These are phyloP conservation scores for Idaea dimidiata DNA, from an alignment of 2,888 invertebrate genomes.

Conservation along the genomic window DNA sequence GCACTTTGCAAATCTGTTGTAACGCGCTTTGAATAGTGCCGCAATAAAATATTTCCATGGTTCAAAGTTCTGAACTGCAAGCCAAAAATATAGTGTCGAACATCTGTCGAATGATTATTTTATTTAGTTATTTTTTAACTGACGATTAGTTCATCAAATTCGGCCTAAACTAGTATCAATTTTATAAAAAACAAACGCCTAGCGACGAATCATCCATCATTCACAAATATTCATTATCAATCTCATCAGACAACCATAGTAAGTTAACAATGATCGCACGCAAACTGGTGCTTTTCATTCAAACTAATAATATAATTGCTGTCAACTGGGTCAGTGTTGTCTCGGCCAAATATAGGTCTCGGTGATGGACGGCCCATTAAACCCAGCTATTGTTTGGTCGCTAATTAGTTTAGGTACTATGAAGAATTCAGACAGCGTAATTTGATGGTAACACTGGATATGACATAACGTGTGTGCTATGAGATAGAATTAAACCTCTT, in stretches of 20 bases:
- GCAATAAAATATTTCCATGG: no score
- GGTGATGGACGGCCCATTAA: slow-evolving; percentile 13
- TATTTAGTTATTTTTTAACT: no score
- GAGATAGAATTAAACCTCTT: no score
- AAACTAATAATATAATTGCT: slow-evolving; percentile 28
- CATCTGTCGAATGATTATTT: no score
- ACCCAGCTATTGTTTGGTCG: neutral
- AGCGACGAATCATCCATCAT: neutral
- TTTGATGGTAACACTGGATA: neutral
- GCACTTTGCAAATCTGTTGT: no score
- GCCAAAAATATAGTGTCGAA: no score
- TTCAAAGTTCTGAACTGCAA: no score
- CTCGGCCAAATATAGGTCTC: slow-evolving; percentile 21
- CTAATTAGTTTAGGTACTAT: neutral
- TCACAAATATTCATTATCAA: neutral
- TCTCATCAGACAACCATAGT: neutral
- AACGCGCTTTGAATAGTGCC: no score
- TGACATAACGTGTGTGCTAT: neutral
- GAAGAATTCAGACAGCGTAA: neutral
- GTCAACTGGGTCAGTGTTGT: slow-evolving; percentile 31
- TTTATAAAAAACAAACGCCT: neutral
- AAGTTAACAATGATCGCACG: slow-evolving; percentile 28
- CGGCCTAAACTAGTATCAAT: no score
- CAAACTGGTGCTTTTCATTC: slow-evolving; percentile 38
- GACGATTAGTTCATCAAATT: no score